Base-by-base conservation (phyloP, 2,888 invertebrate genomes). In the Archaeoteleia sp. region DNA sequence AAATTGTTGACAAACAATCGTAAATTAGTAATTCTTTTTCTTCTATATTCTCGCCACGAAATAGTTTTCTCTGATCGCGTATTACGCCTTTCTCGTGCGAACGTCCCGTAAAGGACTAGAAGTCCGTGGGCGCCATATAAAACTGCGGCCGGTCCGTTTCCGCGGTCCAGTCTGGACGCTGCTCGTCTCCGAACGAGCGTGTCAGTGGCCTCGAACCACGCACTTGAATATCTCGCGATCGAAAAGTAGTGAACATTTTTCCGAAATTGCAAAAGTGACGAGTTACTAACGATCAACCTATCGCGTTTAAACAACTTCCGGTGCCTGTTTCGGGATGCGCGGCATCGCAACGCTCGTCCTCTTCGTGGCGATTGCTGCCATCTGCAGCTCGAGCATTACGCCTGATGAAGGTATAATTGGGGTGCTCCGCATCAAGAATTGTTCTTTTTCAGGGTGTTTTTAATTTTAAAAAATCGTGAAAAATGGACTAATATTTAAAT, bases 51-150 rank as follows among this genome's bases (percentile, higher is more conserved):
- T 51, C 35, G 60, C 55, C 60, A 49, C 46, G 60, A 55, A 55
- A 63, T 62, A 58, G 61, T 65, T 61, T 62, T 58, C 65, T 66
- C 53, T 42, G 53, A 58, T 49, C 65, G 61, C 55, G 65, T 66
- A 54, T 61, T 34, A 66, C 66, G 65, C 69, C 69, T 70, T 70
- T 70, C 69, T 66, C 61, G 65, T 46, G 54, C 55, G 65, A 66
- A 66, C 61, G 69, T 71, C 72, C 71, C 69, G 71, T 69, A 73
- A 73, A 73, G 71, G 74, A 68, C 68, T 71, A 70, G 67, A 57
- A 66, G 57, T 66, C 74, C 76, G 85, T 84, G 83, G 84, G 85
- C 84, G 83, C 81, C 73, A 77, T 85, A 85, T 85, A 85, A 84
- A 84, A 82, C 78, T 79, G 73, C 73, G 71, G 58, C 70, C 72